Evolutionary conservation across 2,113 vertebrate species (phyloP).

Genomic region (Turnix velox): DNA sequence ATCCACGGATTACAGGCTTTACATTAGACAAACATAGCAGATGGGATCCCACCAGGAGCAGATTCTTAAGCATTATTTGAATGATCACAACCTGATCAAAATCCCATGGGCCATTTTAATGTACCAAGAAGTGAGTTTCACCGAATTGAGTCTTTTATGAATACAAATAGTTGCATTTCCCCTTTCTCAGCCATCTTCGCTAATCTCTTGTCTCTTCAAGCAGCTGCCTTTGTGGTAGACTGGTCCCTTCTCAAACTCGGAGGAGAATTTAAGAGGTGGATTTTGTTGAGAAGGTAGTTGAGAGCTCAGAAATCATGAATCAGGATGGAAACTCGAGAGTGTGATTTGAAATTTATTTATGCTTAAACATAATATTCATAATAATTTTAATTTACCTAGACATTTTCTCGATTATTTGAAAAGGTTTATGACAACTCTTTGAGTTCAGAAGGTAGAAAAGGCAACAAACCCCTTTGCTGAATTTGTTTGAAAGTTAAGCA

Average conservation of each 20-base stretch:
- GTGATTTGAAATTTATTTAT: background rate
- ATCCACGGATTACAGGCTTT: slow-evolving; percentile 1
- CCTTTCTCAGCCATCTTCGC: background rate
- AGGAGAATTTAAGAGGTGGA: background rate
- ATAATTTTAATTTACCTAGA: background rate
- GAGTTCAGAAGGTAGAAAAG: background rate
- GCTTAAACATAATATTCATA: background rate
- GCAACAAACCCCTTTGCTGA: background rate
- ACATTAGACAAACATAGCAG: background rate
- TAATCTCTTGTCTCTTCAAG: background rate
- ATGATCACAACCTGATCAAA: background rate
- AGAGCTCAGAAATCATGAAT: background rate
- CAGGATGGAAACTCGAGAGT: background rate
- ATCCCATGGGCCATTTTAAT: background rate
- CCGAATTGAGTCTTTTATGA: background rate
- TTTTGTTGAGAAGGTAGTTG: background rate
- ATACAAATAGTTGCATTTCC: background rate
- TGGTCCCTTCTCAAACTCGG: background rate
- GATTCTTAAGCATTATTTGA: background rate
- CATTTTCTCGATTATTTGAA: background rate
- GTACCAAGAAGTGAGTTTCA: background rate
- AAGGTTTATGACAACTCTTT: background rate
- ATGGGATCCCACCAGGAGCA: background rate
- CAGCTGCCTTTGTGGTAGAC: background rate
- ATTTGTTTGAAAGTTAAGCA: background rate